Conservation (phyloP, 2,113 vertebrate genomes). For the Phyllostomus discolor region DNA sequence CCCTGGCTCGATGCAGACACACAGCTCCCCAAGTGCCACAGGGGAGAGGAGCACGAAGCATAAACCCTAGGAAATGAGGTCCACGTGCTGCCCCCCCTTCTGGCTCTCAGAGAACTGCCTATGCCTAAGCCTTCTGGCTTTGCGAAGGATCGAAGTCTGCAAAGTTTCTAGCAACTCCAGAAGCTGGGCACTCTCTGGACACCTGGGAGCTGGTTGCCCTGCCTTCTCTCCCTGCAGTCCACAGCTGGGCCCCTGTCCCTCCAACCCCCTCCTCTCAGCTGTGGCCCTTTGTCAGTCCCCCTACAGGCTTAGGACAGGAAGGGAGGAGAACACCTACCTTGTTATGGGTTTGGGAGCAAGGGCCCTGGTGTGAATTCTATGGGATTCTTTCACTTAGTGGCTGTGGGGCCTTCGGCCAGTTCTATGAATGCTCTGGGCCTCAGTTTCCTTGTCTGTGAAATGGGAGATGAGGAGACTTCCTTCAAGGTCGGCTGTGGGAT, state of each 20-base stretch:
- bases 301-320: not conserved
- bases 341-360: not conserved
- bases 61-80: not conserved
- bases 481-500: not conserved
- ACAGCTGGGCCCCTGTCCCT: not conserved
- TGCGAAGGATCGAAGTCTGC: not conserved
- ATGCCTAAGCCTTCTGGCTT: not conserved
- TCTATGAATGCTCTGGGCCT: not conserved
- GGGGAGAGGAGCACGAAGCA: not conserved
- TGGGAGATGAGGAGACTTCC: not conserved
- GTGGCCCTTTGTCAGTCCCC: fast-evolving
- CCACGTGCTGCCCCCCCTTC: not conserved
- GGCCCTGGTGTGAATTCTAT: not conserved
- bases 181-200: not conserved
- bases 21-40: not conserved
- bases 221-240: not conserved
- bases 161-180: not conserved
- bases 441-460: not conserved
- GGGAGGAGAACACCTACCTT: not conserved
- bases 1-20: not conserved
- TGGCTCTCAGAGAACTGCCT: not conserved
- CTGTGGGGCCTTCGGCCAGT: not conserved
- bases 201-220: not conserved
- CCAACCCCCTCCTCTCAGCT: not conserved
- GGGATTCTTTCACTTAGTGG: not conserved